Evolutionary conservation across 2,113 vertebrate genomes (phyloP).

Genomic region (Centropus bengalensis): DNA sequence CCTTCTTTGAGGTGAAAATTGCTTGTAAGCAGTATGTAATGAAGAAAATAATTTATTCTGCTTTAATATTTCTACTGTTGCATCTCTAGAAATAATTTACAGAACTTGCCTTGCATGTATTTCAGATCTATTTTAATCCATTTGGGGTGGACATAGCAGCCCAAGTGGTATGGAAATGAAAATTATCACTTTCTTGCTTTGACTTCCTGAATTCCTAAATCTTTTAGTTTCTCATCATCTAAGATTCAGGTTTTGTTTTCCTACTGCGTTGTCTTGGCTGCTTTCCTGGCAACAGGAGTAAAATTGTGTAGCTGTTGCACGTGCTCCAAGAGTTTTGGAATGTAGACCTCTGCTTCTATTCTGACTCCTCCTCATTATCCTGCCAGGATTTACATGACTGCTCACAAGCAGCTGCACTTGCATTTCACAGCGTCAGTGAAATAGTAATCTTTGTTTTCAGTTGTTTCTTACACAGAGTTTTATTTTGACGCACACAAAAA

Average conservation of each 20-base stretch:
- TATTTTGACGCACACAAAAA: background rate
- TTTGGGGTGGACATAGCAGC: background rate
- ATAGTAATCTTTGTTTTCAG: background rate
- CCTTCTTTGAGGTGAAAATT: background rate
- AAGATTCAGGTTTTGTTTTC: background rate
- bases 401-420: background rate
- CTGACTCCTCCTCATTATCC: background rate
- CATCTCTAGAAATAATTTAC: background rate
- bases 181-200: background rate
- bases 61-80: fast-evolving
- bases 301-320: background rate
- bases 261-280: fast-evolving
- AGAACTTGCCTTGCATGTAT: background rate
- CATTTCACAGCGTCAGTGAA: background rate
- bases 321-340: background rate
- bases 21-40: background rate
- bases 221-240: background rate
- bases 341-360: background rate
- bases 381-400: background rate
- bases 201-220: background rate
- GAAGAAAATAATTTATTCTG: background rate
- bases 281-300: background rate
- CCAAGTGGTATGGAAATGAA: background rate
- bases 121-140: background rate
- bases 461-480: background rate